phyloP scores from a whole-genome alignment of 2,113 vertebrate genomes.

The Ramphastos sulfuratus region DNA sequence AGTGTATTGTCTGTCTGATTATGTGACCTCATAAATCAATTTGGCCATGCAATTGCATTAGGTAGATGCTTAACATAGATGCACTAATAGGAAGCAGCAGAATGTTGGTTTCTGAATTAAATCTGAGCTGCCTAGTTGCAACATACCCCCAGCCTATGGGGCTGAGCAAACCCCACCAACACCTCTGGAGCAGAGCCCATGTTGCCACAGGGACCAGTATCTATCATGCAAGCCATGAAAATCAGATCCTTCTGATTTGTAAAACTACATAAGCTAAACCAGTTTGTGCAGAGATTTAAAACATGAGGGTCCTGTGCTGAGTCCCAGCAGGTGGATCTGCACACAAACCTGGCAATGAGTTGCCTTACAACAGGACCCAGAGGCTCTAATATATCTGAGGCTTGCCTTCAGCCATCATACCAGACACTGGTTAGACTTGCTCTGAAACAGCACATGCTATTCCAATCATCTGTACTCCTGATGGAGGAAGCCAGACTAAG shows the following conservation, averaged over 20 bases:
- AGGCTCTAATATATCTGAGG: not conserved
- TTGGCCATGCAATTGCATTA: not conserved
- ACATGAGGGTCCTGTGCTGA: fast-evolving
- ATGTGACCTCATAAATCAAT: conserved; percentile 2
- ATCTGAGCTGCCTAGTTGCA: not conserved
- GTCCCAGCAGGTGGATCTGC: not conserved
- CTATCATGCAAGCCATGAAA: not conserved
- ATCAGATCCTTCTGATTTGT: not conserved
- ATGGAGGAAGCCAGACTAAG: not conserved
- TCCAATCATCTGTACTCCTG: not conserved
- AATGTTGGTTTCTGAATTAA: not conserved
- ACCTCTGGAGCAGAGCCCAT: not conserved
- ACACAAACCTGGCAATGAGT: not conserved
- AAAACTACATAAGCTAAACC: not conserved
- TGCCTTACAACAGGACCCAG: not conserved
- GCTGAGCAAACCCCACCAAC: not conserved
- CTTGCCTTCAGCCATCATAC: not conserved
- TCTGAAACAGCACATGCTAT: not conserved
- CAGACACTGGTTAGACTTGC: not conserved
- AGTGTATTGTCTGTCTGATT: not conserved
- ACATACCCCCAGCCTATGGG: not conserved
- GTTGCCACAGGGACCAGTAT: not conserved
- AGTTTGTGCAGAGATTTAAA: not conserved
- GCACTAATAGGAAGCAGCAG: not conserved
- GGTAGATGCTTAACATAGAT: not conserved